Evolutionary conservation across 2,113 vertebrate genomes (phyloP).

Genomic region (Protobothrops mucrosquamatus): DNA sequence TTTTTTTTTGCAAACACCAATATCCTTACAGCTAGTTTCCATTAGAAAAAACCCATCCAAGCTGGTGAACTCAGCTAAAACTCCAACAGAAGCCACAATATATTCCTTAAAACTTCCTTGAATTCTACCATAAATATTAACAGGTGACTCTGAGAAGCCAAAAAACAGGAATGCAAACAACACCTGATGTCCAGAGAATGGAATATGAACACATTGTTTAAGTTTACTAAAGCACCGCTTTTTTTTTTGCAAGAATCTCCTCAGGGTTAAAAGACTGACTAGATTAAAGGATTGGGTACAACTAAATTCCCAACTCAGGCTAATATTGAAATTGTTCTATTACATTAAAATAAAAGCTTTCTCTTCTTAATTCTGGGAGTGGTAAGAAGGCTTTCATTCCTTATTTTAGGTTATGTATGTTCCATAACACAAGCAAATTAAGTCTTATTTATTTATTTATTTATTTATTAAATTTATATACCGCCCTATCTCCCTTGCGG

Average conservation of each 20-base stretch:
- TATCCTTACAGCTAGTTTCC: not conserved
- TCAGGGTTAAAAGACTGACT: not conserved
- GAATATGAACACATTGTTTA: not conserved
- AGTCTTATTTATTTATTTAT: too few relatives aligned
- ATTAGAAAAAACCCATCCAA: not conserved
- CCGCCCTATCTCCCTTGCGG: too few relatives aligned
- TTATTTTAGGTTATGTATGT: slow-evolving; percentile 2
- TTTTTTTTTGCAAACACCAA: not conserved
- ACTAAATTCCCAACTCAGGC: not conserved
- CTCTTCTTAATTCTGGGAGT: not conserved
- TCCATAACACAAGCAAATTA: slow-evolving; percentile 36
- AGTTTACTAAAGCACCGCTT: not conserved
- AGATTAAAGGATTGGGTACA: not conserved
- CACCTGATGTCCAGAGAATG: not conserved
- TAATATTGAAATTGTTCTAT: not conserved
- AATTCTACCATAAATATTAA: not conserved
- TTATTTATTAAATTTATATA: too few relatives aligned
- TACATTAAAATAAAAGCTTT: not conserved
- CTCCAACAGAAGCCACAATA: not conserved
- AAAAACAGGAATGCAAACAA: not conserved
- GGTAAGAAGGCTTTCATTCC: not conserved
- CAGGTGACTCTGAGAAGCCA: not conserved
- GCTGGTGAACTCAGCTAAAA: not conserved
- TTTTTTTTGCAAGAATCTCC: not conserved
- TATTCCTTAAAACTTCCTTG: not conserved